Base-by-base conservation (phyloP, 2,113 vertebrate genomes). In the Scartelaos histophorus region DNA sequence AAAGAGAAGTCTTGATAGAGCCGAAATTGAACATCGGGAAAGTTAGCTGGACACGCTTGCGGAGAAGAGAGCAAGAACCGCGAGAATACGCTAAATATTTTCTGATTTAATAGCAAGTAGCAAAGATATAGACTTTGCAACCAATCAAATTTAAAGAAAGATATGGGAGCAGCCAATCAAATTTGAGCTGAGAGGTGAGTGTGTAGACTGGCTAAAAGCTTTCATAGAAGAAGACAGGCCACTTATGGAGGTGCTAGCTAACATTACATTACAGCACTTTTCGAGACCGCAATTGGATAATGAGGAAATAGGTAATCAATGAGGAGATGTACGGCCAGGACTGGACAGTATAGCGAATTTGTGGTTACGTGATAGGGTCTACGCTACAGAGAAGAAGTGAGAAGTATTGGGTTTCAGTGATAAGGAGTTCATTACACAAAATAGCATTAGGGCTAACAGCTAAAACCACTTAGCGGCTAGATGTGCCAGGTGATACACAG, bases 391-490 rank as follows among this genome's bases (percentile, higher is more conserved):
- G 69, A 16, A 13, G 51, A 71, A 76, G 76, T 75, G 85, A 22
- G 79, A 46, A 0, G 67, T 87, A 79, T 93, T 73, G 29, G 69
- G 86, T 91, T 93, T 77, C 90, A 82, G 69, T 25, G 80, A 79
- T 87, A 79, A 84, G 76, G 68, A 66, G 85, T 89, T 91, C 78
- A 89, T 92, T 89, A 89, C 67, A 34, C 66, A 82, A 9, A 91
- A 92, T 80, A 70, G 45, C 73, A 90, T 91, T 90, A 86, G 21
- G 70, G 71, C 76, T 82, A 11, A 85, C 88, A 82, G 29, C 29
- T 29, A 29, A 87, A 88, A 75, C 79, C 83, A 71, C 86, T 85
- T 87, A 88, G 80, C 56, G 56, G 53, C 45, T 22, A 58, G 24
- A 82, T 76, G 64, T 25, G 67, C 49, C 70, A 65, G 53, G 54